Evolutionary conservation across 2,797 vertebrate genomes (phyloP), one percentile per base, ranked within the genome.

Genomic region (Poeciliopsis turneri): DNA sequence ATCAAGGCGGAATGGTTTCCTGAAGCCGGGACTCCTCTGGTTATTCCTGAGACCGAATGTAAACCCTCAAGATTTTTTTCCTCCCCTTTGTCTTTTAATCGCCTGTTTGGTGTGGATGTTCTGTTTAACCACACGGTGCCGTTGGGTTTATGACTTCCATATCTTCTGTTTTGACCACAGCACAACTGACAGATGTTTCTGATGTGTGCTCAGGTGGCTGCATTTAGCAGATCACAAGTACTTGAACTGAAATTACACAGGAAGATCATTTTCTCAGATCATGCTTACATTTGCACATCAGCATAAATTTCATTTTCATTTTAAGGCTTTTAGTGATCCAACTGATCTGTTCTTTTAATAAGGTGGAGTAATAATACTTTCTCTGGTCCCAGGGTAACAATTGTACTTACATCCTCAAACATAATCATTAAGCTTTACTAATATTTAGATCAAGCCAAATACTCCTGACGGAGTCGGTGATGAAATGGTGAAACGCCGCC

Each of bases 111-210:
- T 49, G 66, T 47, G 77, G 75, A 75, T 80, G 78, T 77, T 72
- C 46, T 15, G 12, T 9, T 18, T 70, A 80, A 87, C 91, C 83
- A 61, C 86, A 90, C 69, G 88, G 90, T 83, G 86, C 87, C 87
- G 4, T 82, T 89, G 85, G 91, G 82, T 92, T 94, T 91, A 91
- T 71, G 77, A 72, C 89, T 81, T 70, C 18, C 55, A 69, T 77
- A 57, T 43, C 16, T 45, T 86, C 83, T 82, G 83, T 84, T 88
- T 51, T 87, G 69, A 83, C 47, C 53, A 51, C n/a, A 39, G 36
- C 23, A 41, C 30, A 46, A 28, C 7, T 47, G 66, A 53, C 78
- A 86, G 72, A 84, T 84, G 83, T 72, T 87, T 84, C 28, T 4
- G 23, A 46, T 46, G 12, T 41, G 11, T 61, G 43, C 46, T 76